A percentile compares a stretch with the other conserved stretches of the same genome.
Evolutionary conservation across 2,113 vertebrate species (phyloP).

Genomic region (Mesocricetus auratus): DNA sequence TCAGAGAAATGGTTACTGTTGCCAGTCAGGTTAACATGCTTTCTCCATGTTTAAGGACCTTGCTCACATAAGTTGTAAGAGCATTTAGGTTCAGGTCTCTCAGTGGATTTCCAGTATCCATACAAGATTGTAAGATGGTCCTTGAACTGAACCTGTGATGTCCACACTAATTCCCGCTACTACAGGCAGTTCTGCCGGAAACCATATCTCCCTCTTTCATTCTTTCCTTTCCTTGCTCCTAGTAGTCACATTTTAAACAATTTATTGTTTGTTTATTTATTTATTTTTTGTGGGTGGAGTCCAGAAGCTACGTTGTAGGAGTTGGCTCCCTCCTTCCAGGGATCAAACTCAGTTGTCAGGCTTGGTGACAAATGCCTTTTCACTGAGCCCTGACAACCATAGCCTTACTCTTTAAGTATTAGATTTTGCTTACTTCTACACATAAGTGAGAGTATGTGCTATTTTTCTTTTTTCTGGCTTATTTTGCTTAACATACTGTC

Average conservation of each 20-base stretch:
- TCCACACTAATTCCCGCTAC: rapidly evolving
- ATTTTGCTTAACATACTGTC: background rate
- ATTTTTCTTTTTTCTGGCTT: background rate
- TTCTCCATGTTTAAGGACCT: background rate
- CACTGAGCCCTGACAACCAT: background rate
- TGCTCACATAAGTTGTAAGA: background rate
- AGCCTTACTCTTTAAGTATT: background rate
- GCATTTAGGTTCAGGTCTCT: background rate
- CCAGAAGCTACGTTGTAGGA: background rate
- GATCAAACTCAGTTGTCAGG: background rate
- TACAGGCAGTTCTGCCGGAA: background rate
- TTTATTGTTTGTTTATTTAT: background rate
- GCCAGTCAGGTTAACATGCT: background rate
- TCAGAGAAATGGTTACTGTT: background rate
- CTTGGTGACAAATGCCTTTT: background rate
- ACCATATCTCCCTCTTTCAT: background rate
- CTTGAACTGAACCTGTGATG: background rate
- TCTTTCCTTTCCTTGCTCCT: background rate
- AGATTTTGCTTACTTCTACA: background rate
- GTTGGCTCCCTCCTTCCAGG: background rate
- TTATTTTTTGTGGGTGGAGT: background rate
- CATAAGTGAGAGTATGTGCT: background rate
- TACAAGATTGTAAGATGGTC: background rate
- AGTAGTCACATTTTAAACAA: background rate
- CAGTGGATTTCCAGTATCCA: background rate